Conservation (phyloP, 2,888 invertebrate genomes). For the Mimas tiliae region DNA sequence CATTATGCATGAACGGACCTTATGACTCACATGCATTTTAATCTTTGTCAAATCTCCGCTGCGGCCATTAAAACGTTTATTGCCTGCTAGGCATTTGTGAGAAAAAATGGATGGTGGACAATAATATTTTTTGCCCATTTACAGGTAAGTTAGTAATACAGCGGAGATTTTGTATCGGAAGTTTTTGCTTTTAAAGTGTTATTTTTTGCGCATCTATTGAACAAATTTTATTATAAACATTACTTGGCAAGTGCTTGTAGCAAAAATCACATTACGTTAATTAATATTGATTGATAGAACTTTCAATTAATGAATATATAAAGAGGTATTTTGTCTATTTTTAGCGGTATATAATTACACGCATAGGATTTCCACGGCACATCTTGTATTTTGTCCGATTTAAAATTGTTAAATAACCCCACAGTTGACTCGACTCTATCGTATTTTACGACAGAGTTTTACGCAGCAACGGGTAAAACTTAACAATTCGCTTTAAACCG, state of each 20-base stretch:
- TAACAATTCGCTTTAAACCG: conserved; percentile 45
- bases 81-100: conserved; percentile 40
- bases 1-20: conserved; percentile 35
- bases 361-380: too few species aligned
- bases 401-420: conserved; percentile 30
- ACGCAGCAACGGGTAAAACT: conserved; percentile 41
- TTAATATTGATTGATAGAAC: conserved; percentile 25
- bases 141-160: neutral
- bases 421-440: conserved; percentile 17
- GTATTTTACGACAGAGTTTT: conserved; percentile 47
- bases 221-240: neutral
- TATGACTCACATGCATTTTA: conserved; percentile 42
- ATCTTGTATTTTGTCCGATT: neutral
- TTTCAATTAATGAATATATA: neutral
- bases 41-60: conserved; percentile 41
- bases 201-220: conserved; percentile 13
- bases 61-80: conserved; percentile 39
- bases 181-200: neutral
- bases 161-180: neutral
- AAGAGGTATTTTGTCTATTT: neutral
- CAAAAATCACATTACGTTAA: conserved; percentile 26
- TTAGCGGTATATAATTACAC: neutral
- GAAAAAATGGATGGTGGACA: conserved; percentile 38
- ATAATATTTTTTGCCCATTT: conserved; percentile 22
- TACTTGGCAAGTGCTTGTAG: conserved; percentile 26